Evolutionary conservation across 1,140 invertebrate species (phyloP).

Genomic region (Pogonus chalceus): DNA sequence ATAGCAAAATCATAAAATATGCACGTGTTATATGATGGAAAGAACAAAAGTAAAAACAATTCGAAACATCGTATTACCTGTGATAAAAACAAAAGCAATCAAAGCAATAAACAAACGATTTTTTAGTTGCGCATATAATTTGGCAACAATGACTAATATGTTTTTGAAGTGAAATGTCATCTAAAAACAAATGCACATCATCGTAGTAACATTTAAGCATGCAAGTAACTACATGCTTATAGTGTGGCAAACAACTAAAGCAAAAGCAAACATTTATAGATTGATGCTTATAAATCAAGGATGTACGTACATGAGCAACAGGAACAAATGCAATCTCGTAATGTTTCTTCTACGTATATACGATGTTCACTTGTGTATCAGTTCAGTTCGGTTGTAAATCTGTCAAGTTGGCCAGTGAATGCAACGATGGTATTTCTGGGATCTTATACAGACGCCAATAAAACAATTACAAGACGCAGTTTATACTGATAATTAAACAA

Average conservation of each 20-base stretch:
- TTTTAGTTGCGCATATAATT: too few relatives aligned
- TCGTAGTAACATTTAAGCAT: constrained; percentile 1
- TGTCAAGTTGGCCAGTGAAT: background rate
- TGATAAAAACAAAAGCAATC: too few relatives aligned
- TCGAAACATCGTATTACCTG: too few relatives aligned
- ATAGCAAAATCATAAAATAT: too few relatives aligned
- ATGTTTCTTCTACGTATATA: background rate
- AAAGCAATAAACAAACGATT: too few relatives aligned
- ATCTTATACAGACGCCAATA: background rate
- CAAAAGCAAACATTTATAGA: too few relatives aligned
- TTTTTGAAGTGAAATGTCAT: background rate
- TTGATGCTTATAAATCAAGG: background rate
- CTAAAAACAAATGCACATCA: constrained; percentile 6
- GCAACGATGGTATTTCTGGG: background rate
- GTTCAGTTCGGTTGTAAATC: background rate
- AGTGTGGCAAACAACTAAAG: too few relatives aligned
- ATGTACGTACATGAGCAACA: background rate
- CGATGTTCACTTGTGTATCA: background rate
- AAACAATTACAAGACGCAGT: background rate
- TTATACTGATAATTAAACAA: background rate
- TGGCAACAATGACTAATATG: too few relatives aligned
- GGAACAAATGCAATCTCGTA: too few relatives aligned
- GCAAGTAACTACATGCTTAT: background rate
- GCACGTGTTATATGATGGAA: too few relatives aligned
- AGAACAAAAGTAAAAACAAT: too few relatives aligned